Evolutionary conservation across 2,797 vertebrate genomes (phyloP).

Genomic region (Gobionotothen gibberifrons): DNA sequence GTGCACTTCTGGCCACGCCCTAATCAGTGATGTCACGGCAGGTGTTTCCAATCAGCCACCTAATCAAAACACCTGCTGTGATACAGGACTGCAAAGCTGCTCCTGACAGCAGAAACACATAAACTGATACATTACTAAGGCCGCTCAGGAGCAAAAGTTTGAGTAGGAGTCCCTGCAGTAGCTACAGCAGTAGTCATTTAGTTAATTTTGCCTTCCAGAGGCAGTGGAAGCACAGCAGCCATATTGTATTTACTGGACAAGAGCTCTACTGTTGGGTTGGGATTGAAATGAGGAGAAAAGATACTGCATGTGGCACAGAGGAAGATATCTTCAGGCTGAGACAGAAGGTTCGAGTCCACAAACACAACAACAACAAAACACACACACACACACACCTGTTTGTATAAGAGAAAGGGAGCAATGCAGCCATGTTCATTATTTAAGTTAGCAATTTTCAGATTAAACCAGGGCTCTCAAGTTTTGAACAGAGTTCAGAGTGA

Average conservation of each 20-base stretch:
- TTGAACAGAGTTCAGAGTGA: no score
- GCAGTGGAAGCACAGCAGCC: constrained; percentile 10
- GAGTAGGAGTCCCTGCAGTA: neutral
- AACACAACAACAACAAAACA: no score
- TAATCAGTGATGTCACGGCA: constrained; percentile 30
- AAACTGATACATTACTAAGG: neutral
- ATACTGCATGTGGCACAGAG: neutral
- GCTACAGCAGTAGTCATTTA: neutral
- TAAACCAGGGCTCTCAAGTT: no score
- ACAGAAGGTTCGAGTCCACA: constrained; percentile 16
- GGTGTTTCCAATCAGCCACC: constrained; percentile 25
- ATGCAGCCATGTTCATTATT: no score
- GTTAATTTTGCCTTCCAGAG: constrained; percentile 14
- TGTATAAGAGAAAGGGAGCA: no score
- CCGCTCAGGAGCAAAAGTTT: neutral
- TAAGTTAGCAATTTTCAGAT: no score
- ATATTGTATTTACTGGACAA: constrained; percentile 43
- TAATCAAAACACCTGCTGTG: neutral
- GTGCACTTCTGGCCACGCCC: constrained; percentile 9
- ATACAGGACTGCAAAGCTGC: neutral
- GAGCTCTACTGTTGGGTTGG: constrained; percentile 22
- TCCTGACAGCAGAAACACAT: neutral
- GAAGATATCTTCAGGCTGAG: constrained; percentile 16
- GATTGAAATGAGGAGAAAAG: constrained; percentile 9
- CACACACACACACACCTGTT: no score